Evolutionary conservation across 2,888 invertebrate species (phyloP), one percentile per base, ranked within the genome.

Genomic region (Diadegma fenestrale): DNA sequence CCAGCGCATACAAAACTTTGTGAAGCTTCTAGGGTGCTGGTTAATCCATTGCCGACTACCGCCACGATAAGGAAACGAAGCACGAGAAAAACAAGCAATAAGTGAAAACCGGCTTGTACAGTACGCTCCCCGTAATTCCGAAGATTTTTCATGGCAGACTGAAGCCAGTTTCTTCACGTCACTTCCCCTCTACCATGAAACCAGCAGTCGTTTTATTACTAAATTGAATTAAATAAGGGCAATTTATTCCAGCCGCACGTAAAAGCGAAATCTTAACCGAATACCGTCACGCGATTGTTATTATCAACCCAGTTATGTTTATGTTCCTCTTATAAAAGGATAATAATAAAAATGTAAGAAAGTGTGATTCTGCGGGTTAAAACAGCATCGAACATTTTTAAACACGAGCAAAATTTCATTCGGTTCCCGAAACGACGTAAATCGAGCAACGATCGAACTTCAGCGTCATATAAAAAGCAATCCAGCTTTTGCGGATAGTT

Each of bases 1-100:
- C 19, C 51, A n/a, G 63, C 54, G 73, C 68, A 45, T 45, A 48
- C 75, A 76, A 84, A 80, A 72, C 45, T 51, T 76, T 66, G 45
- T 48, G 66, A 79, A 80, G 76, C 76, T 51, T 82, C 66, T 77
- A 30, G 26, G 51, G 75, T 76, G 8, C 66, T 48, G 79, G 63
- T 85, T 45, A 83, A 71, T 80, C 69, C 75, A 14, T 43, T 63
- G 30, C 37, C 66, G 17, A n/a, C 45, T 45, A 64, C 26, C 76
- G 37, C 68, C 76, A 54, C 68, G 61, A 80, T 72, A 80, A 48
- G 41, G 68, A 51, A 61, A 61, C 45, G 51, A 64, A 61, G 45
- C 17, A 45, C 58, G 41, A 81, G 22, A 54, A 75, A 63, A 64
- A 54, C n/a, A 22, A 41, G 71, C 64, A 45, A 17, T 45, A 72